Base-by-base conservation (phyloP, 53 echinoderm and acorn worm genomes). In the Paelopatides confundens region DNA sequence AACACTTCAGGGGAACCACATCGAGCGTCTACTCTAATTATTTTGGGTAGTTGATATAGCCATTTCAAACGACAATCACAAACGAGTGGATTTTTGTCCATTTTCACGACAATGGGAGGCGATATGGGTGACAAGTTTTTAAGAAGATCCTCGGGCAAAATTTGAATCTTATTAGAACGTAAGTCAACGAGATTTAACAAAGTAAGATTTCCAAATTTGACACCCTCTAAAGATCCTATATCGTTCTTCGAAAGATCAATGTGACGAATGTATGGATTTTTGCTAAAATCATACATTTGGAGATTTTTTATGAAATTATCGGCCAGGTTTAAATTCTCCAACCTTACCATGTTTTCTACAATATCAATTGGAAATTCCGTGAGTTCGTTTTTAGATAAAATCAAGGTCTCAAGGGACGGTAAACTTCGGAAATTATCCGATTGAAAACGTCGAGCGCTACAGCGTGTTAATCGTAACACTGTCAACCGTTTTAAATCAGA, bases 21-120 rank as follows among this genome's bases (percentile, higher is more conserved):
- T 5, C n/a, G 21, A 23, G 58, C 58, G n/a, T 58, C n/a, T 17
- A 58, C 17, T 6, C 6, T 58, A 21, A 58, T 58, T 23, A 6
- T 2, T 6, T 23, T 21, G 17, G 21, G n/a, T 18, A 58, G 58
- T 58, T 5, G 5, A 58, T 6, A 10, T 2, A 74, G 29, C 74
- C 74, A 53, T 33, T 79, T 79, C 2, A 79, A 5, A n/a, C 17
- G 49, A 51, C 79, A 79, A 53, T 79, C 79, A 31, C 79, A 79
- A 13, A 31, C 53, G 5, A 79, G 26, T 7, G 79, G 79, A 48
- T 79, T 79, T 15, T 33, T 21, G 43, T 29, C 14, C 35, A 74
- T 33, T 21, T 43, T 39, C 47, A 74, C 26, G n/a, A 5, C 10
- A 3, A 74, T 17, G 23, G 21, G 18, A 23, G 12, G 15, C 27